phyloP scores from a whole-genome alignment of 2,888 invertebrate genomes.

The Nebria brevicollis region DNA sequence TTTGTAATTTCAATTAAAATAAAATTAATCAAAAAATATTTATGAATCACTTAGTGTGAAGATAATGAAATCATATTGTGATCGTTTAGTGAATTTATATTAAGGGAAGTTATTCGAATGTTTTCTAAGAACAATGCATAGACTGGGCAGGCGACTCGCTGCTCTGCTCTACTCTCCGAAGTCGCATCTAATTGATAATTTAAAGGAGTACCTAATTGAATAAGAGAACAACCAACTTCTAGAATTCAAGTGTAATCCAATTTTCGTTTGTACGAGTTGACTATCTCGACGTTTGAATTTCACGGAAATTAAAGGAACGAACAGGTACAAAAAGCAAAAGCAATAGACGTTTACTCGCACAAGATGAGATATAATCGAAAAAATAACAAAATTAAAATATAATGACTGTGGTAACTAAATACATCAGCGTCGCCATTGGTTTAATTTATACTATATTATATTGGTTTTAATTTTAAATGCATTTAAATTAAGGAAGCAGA shows the following conservation, averaged over 20 bases:
- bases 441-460: neutral
- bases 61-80: neutral
- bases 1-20: neutral
- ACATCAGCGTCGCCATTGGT: neutral
- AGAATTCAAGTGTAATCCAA: conserved; percentile 18
- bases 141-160: neutral
- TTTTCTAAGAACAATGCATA: neutral
- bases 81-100: neutral
- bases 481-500: too few relatives aligned
- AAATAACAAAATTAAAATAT: neutral
- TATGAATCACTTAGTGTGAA: neutral
- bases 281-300: conserved; percentile 13
- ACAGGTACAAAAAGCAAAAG: conserved; percentile 11
- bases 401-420: neutral
- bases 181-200: conserved; percentile 16
- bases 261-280: conserved; percentile 10
- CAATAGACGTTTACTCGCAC: neutral
- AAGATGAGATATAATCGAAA: neutral
- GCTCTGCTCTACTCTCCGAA: neutral
- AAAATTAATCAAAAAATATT: neutral
- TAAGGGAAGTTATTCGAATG: neutral
- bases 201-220: conserved; percentile 15
- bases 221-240: conserved; percentile 23
- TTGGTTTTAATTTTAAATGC: neutral
- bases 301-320: conserved; percentile 6